phyloP scores from a whole-genome alignment of 2,888 invertebrate species.

The Gasteruption jaculator region DNA sequence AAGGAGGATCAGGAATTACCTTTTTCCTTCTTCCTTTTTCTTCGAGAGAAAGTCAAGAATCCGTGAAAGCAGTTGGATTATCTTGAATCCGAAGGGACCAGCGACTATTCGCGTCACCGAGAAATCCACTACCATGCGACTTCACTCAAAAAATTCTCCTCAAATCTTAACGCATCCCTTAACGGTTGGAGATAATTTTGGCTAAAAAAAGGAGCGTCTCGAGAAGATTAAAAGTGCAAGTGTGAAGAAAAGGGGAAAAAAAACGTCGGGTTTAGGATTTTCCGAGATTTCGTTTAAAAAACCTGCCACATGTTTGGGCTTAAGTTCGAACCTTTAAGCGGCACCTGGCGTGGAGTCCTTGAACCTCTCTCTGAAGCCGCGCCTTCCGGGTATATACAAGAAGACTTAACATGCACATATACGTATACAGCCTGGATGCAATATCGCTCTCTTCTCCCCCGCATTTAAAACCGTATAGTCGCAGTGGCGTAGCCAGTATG shows the following conservation, averaged over 20 bases:
- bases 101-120: too few species aligned
- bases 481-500: slow-evolving; percentile 45
- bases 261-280: too few species aligned
- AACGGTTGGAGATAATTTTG: too few species aligned
- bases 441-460: slow-evolving; percentile 31
- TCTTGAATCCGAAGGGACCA: too few species aligned
- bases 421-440: slow-evolving; percentile 18
- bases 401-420: slow-evolving; percentile 28
- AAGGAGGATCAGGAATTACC: slow-evolving; percentile 28
- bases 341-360: slow-evolving; percentile 46
- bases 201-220: slow-evolving; percentile 4
- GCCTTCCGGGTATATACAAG: slow-evolving; percentile 41
- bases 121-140: too few species aligned
- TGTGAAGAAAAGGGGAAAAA: slow-evolving; percentile 4
- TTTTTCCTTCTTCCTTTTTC: slow-evolving; percentile 28
- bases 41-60: slow-evolving; percentile 35
- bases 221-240: not conserved
- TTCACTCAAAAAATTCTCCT: not conserved
- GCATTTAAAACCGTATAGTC: slow-evolving; percentile 27
- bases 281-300: too few species aligned
- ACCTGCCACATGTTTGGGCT: slow-evolving; percentile 39
- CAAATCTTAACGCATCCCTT: not conserved
- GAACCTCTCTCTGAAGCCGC: slow-evolving; percentile 40
- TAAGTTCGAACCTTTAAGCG: slow-evolving; percentile 40
- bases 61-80: slow-evolving; percentile 26